Evolutionary conservation across 2,797 vertebrate species (phyloP), one percentile per base, ranked within the genome.

Genomic region (Prionace glauca): DNA sequence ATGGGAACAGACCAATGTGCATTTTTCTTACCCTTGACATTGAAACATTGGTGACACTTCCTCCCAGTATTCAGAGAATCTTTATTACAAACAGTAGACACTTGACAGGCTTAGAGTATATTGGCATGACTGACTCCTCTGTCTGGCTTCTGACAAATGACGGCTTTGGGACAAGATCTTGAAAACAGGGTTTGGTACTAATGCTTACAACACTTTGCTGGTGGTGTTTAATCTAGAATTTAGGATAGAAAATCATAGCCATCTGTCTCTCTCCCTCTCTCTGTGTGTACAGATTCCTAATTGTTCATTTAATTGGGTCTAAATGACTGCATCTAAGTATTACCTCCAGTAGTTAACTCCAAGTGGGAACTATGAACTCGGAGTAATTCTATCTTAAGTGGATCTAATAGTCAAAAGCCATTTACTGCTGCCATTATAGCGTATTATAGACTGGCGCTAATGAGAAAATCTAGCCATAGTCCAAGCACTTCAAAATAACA

Each of bases 201-300:
- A 92, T 92, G 71, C 24, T 26, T 77, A 72, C 71, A 41, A 77
- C 56, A 77, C 41, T 95, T 95, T 72, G 45, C 71, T 16, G 62
- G 24, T 67, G 71, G 36, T 71, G 20, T 94, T 45, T 71, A 94
- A 72, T 94, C 41, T 29, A 32, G 14, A 74, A 56, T 72, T 95
- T 95, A 69, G 62, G 62, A 24, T 67, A 69, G 93, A 77, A 94
- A 95, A 95, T 77, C 93, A 95, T 56, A 95, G 50, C 93, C 71
- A 77, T 77, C 90, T 95, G 93, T 32, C 67, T 72, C 72, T 56
- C 71, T 77, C 71, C 56, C 24, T 20, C 41, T 72, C 72, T 56
- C 71, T 77, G 45, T 56, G 12, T 77, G 1, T 95, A 20, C 36
- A 77, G 50, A 72, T 45, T 95, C 71, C 71, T 77, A 56, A 56